These are phyloP conservation scores for Stylophora pistillata DNA, from an alignment of 64 coral and sea anemone species.

Conservation along the genomic window DNA sequence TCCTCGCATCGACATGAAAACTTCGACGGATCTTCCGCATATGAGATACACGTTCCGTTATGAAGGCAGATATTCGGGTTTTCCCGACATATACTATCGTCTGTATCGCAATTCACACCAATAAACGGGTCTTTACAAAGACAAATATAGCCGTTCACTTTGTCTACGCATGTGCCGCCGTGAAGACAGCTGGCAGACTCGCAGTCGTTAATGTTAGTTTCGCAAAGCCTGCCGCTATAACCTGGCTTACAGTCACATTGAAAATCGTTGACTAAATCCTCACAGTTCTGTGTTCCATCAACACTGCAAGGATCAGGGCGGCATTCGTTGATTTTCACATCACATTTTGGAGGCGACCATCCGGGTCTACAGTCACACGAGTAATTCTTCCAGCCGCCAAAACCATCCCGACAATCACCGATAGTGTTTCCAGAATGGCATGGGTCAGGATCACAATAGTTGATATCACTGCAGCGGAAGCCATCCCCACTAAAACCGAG, in stretches of 20 bases:
- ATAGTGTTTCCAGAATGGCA: slow-evolving; percentile 65
- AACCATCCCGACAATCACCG: slow-evolving; percentile 63
- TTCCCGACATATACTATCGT: slow-evolving; percentile 69
- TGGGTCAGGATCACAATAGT: slow-evolving; percentile 61
- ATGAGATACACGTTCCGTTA: slow-evolving; percentile 86
- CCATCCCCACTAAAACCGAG: slow-evolving; percentile 78
- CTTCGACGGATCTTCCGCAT: slow-evolving; percentile 53
- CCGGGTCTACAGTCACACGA: slow-evolving; percentile 73
- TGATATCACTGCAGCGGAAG: slow-evolving; percentile 61
- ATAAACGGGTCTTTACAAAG: slow-evolving; percentile 72
- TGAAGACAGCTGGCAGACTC: slow-evolving; percentile 54
- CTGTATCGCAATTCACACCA: slow-evolving; percentile 77
- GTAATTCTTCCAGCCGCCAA: slow-evolving; percentile 85
- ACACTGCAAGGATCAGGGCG: slow-evolving; percentile 54
- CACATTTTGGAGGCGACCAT: slow-evolving; percentile 83
- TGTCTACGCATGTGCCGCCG: slow-evolving; percentile 75
- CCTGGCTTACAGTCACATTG: slow-evolving; percentile 70
- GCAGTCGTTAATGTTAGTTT: slow-evolving; percentile 69
- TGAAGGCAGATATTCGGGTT: slow-evolving; percentile 62
- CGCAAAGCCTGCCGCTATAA: slow-evolving; percentile 65
- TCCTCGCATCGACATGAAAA: slow-evolving; percentile 63
- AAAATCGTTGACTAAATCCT: slow-evolving; percentile 63
- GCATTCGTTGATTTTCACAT: slow-evolving; percentile 72
- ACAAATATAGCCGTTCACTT: slow-evolving; percentile 77
- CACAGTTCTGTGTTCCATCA: slow-evolving; percentile 58